Percentiles rank a stretch among this genome's conserved stretches.
Evolutionary conservation across 2,888 invertebrate genomes (phyloP).

Genomic region (Neoascia interrupta): DNA sequence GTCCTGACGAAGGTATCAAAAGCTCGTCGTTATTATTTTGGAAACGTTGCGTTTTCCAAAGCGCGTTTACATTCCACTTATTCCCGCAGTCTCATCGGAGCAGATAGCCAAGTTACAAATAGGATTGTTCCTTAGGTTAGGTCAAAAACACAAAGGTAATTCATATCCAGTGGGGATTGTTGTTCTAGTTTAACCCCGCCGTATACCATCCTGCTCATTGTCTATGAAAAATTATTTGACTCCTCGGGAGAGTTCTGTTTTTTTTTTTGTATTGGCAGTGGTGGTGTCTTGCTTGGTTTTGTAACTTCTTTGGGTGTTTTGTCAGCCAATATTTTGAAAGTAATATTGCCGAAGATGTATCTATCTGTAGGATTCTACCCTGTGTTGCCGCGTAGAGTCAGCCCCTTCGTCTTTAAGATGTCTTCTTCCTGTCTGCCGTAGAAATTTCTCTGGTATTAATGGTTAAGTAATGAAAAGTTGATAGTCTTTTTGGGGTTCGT

Average conservation of each 20-base stretch:
- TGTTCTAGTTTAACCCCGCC: constrained; percentile 45
- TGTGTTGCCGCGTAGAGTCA: neutral
- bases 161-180: constrained; percentile 48
- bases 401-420: neutral
- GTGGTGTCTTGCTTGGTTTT: too few relatives aligned
- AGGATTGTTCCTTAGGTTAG: constrained; percentile 53
- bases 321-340: constrained; percentile 30
- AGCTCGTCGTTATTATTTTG: neutral
- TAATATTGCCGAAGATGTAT: constrained; percentile 28
- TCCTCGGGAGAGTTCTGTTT: too few relatives aligned
- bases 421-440: constrained; percentile 8
- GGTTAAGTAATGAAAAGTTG: constrained; percentile 60
- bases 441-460: constrained; percentile 52
- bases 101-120: constrained; percentile 9
- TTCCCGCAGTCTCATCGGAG: neutral
- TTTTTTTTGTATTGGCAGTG: too few relatives aligned
- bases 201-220: constrained; percentile 19
- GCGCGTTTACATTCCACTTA: neutral
- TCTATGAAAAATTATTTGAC: constrained; percentile 49
- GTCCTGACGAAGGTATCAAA: constrained; percentile 7
- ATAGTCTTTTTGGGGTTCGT: constrained; percentile 28
- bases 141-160: constrained; percentile 64
- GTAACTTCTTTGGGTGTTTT: constrained; percentile 15
- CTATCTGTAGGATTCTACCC: too few relatives aligned
- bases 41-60: constrained; percentile 28